A percentile compares a stretch with the other conserved stretches of the same genome.
Evolutionary conservation across 2,888 invertebrate species (phyloP).

Genomic region (Chirona hameri): DNA sequence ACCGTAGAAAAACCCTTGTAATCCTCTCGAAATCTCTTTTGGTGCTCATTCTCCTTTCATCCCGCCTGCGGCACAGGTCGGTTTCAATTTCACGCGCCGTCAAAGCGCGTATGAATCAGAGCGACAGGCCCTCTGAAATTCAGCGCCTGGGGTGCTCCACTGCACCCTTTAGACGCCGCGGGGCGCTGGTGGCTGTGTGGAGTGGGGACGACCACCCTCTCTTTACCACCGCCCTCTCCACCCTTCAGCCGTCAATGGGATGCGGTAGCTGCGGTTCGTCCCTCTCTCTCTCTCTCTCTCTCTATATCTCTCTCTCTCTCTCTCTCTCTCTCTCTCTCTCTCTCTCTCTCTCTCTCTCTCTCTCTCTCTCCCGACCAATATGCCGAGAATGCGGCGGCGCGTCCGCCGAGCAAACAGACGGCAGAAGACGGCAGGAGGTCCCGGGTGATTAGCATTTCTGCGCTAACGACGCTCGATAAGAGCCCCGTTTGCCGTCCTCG

Average conservation of each 20-base stretch:
- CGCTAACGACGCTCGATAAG: background rate
- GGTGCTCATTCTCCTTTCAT: background rate
- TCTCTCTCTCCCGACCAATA: background rate
- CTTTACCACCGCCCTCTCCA: background rate
- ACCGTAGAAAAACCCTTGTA: background rate
- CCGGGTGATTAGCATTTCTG: background rate
- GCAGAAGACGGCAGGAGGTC: background rate
- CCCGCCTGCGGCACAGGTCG: background rate
- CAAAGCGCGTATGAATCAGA: background rate
- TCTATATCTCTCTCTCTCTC: too few relatives aligned
- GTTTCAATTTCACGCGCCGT: conserved; percentile 5
- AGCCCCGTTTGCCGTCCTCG: background rate
- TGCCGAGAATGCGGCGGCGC: background rate
- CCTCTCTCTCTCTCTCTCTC: too few relatives aligned
- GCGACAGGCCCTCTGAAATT: background rate
- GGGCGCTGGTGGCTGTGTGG: background rate
- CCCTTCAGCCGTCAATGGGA: background rate
- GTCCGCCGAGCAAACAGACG: background rate
- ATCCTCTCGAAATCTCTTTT: background rate
- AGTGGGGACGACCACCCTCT: too few relatives aligned
- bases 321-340: too few relatives aligned
- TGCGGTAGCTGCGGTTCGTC: background rate
- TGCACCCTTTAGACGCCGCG: background rate
- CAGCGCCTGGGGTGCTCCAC: background rate
- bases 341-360: too few relatives aligned